Base-by-base conservation (phyloP, 1,140 invertebrate genomes). In the Pararge aegeria region DNA sequence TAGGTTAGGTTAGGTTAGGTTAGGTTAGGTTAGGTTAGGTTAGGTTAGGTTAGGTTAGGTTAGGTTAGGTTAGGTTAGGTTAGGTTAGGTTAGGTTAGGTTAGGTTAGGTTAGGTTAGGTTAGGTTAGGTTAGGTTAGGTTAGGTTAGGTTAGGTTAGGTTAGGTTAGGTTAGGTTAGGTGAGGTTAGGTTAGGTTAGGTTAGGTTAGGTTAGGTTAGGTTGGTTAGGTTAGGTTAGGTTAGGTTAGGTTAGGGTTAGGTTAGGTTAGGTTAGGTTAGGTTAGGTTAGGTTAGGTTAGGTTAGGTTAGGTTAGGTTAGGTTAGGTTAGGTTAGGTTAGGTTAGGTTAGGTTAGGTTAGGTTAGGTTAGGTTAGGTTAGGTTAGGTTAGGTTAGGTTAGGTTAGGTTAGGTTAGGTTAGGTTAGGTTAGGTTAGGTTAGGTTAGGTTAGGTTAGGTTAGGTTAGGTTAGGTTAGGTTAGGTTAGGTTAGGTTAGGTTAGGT, bases 201-300 rank as follows among this genome's bases (percentile, higher is more conserved):
- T 42, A 42, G 40, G 40, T 42, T 42, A 18, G 40, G 40, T 42
- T 42, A 42, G 40, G 40, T 42, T 42, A 18, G 40, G 40, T 42
- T 42, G 40, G 40, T 42, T 42, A 18, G 40, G 40, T 42, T 42
- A 42, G 40, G 40, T 42, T 42, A 18, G 40, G 40, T 42, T 42
- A 42, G 40, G 40, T 42, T 42, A 18, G 40, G 40, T 42, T 42
- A 42, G 40, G 40, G 24, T 42, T 42, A 42, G 40, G 40, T 42
- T 42, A 42, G 40, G 40, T 42, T 42, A 42, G 40, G 40, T 42
- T 42, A 42, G 40, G 40, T 42, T 42, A 42, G 40, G 40, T 42
- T 42, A 42, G 40, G 40, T 42, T 42, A 42, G 40, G 40, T 42
- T 42, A 42, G 40, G 40, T 42, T 42, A 42, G 40, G 40, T 42